Percentiles rank a stretch among this genome's conserved stretches.
Evolutionary conservation across 2,113 vertebrate genomes (phyloP).

Genomic region (Seriola rivoliana): DNA sequence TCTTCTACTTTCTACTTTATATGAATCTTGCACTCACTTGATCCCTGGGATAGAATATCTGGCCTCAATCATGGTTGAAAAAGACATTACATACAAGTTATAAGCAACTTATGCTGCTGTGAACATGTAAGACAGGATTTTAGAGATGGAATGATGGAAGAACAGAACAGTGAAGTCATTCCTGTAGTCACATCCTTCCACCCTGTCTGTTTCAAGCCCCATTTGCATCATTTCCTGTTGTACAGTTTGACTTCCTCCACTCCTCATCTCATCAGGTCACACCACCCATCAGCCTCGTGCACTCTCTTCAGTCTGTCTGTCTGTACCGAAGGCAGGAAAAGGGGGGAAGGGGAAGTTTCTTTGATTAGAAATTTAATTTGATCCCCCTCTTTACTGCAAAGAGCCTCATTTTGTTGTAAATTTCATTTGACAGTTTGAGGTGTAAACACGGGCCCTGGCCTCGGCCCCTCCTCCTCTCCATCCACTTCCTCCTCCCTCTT

Average conservation of each 20-base stretch:
- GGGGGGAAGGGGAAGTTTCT: background rate
- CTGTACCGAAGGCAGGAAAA: conserved; percentile 16
- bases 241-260: conserved; percentile 45
- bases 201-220: conserved; percentile 34
- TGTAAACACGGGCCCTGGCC: conserved; percentile 77
- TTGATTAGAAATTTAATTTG: conserved; percentile 32
- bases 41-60: conserved; percentile 28
- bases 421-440: conserved; percentile 95
- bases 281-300: conserved; percentile 22
- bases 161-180: conserved; percentile 3
- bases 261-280: conserved; percentile 55
- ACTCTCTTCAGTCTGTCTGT: conserved; percentile 26
- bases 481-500: conserved; percentile 74
- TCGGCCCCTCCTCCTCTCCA: conserved; percentile 45
- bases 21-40: background rate
- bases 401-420: conserved; percentile 77
- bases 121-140: conserved; percentile 28
- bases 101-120: conserved; percentile 19
- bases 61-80: conserved; percentile 21
- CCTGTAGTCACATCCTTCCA: conserved; percentile 30
- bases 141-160: background rate
- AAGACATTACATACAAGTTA: background rate
- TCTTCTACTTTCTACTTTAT: conserved; percentile 12
- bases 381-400: conserved; percentile 11
- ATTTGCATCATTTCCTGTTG: conserved; percentile 58